These are phyloP conservation scores for Apamea sordens DNA, from an alignment of 2,888 invertebrate species.

Conservation along the genomic window DNA sequence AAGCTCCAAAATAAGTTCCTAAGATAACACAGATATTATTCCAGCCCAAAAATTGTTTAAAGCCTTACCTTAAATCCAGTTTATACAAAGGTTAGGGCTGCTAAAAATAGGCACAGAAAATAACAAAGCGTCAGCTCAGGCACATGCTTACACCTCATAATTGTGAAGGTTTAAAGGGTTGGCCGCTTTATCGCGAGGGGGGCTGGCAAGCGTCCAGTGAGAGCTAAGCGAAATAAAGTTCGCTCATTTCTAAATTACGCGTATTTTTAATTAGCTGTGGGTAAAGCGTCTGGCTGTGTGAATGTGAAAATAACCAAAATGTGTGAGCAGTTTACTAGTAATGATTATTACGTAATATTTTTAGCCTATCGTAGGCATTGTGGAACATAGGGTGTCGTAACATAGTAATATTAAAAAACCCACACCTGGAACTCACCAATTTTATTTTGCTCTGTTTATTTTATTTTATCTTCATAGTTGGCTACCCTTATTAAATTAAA, in stretches of 20 bases:
- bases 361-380: not conserved
- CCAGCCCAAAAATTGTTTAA: conserved; percentile 7
- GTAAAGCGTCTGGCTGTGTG: not conserved
- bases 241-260: not conserved
- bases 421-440: not conserved
- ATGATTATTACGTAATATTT: not conserved
- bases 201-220: conserved; percentile 6
- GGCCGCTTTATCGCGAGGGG: conserved; percentile 51
- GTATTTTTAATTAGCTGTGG: not conserved
- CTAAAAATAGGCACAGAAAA: conserved; percentile 57
- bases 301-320: not conserved
- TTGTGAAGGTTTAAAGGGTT: conserved; percentile 60
- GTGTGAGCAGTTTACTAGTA: not conserved
- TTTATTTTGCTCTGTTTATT: not conserved
- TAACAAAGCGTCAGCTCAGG: conserved; percentile 57
- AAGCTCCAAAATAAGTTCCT: not conserved
- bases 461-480: not conserved
- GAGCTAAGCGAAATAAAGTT: conserved; percentile 46
- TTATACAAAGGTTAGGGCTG: conserved; percentile 25
- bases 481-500: not conserved
- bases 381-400: not conserved
- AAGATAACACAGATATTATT: conserved; percentile 12
- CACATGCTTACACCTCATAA: conserved; percentile 58
- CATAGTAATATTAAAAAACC: not conserved
- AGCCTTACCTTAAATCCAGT: conserved; percentile 24